These are phyloP conservation scores for Brachynemurus nebulosus DNA, from an alignment of 2,888 invertebrate genomes.

Conservation along the genomic window DNA sequence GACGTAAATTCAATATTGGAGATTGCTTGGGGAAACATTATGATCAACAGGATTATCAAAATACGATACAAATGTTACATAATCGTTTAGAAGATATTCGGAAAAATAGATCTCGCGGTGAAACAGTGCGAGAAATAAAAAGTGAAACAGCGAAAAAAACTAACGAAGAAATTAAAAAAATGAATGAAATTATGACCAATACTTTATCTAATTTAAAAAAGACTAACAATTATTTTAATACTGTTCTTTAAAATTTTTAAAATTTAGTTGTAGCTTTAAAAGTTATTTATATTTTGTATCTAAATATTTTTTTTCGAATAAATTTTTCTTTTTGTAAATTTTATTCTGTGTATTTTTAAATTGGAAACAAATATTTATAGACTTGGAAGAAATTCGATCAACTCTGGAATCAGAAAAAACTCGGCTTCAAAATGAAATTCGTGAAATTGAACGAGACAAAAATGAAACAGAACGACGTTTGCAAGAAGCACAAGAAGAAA, in stretches of 20 bases:
- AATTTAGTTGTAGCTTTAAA: too few species aligned
- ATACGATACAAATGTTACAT: neutral
- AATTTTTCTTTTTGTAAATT: too few species aligned
- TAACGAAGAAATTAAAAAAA: too few species aligned
- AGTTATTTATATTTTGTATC: too few species aligned
- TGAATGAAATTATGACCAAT: too few species aligned
- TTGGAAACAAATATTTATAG: constrained; percentile 28
- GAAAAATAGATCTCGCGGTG: neutral
- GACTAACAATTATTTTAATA: too few species aligned
- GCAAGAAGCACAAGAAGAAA: constrained; percentile 47
- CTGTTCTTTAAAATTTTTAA: too few species aligned
- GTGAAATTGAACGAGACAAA: constrained; percentile 59
- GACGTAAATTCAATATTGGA: neutral
- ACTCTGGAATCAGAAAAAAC: constrained; percentile 61
- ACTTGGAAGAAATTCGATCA: constrained; percentile 64
- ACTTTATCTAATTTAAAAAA: too few species aligned
- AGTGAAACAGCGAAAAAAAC: too few species aligned
- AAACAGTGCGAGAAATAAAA: too few species aligned
- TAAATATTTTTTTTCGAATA: too few species aligned
- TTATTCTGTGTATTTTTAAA: neutral
- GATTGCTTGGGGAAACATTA: neutral
- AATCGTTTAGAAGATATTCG: neutral
- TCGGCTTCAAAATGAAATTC: constrained; percentile 51
- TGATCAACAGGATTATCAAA: neutral
- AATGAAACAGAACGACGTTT: constrained; percentile 59